Base-by-base conservation (phyloP, 2,113 vertebrate species). In the Pungitius pungitius region DNA sequence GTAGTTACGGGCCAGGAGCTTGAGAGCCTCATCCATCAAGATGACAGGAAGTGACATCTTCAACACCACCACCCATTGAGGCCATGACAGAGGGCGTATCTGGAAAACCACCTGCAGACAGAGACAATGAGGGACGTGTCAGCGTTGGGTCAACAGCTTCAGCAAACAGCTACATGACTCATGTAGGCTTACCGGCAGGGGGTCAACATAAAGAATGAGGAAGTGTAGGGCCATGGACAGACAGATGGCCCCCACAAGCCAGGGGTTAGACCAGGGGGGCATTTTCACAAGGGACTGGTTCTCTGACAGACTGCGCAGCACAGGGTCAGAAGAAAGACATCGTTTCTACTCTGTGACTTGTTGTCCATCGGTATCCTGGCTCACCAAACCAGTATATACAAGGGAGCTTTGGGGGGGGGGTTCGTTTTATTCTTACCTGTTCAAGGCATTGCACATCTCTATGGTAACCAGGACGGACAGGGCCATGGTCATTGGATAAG, bases 41-140 rank as follows among this genome's bases (percentile, higher is more conserved):
- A 95, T 95, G 78, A 95, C 94, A 14, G 94, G 94, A 43, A 95
- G 90, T 0, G 94, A 94, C 91, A 95, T 91, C 88, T 95, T 94
- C 40, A 95, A n/a, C 17, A 95, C 94, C n/a, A 93, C 92, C 67
- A 94, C 91, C 94, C 94, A 95, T 85, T 95, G 94, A 12, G 86
- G 87, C 92, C 92, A 93, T 0, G 91, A 93, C 73, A 95, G 85
- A 2, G 94, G 94, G 1, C 92, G 85, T 45, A 94, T 94, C 87
- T 95, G 94, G 78, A 95, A 95, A 35, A 95, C 83, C 67, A 94
- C 64, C 94, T 94, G 84, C 35, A 43, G 43, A 69, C 12, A 14
- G 12, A 71, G 22, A 27, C 13, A 47, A 20, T 4, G 8, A 11
- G 8, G 33, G 12, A 8, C 35, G n/a, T 27, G 27, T 15, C 33